Conservation (phyloP, 2,113 vertebrate species). For the Kryptolebias marmoratus region DNA sequence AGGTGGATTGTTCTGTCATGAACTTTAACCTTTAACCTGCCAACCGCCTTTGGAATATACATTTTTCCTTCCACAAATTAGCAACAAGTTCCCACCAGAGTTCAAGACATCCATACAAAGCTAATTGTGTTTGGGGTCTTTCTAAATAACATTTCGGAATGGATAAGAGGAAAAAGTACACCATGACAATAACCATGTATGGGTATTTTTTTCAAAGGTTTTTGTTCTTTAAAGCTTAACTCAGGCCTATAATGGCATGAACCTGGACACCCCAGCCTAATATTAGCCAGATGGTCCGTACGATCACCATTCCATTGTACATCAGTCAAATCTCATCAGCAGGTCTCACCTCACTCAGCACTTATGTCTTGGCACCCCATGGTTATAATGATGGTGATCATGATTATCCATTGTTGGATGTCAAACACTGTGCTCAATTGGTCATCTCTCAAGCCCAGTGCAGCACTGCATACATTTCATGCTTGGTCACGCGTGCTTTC, state of each 20-base stretch:
- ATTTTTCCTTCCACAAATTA: too few species aligned
- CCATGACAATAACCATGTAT: neutral
- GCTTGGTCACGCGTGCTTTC: constrained; percentile 31
- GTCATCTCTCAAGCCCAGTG: constrained; percentile 15
- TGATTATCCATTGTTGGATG: constrained; percentile 1
- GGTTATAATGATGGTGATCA: constrained; percentile 3
- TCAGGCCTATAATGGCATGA: neutral
- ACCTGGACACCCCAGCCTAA: neutral
- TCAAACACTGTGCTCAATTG: constrained; percentile 21
- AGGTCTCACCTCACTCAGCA: neutral
- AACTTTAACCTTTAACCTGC: too few species aligned
- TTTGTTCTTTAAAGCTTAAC: neutral
- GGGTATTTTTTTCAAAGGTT: neutral
- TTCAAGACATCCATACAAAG: too few species aligned
- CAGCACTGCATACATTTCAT: constrained; percentile 38
- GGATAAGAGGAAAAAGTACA: neutral
- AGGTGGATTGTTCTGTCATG: too few species aligned
- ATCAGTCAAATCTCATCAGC: constrained; percentile 4
- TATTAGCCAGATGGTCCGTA: neutral
- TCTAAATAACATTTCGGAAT: neutral
- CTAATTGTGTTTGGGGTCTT: too few species aligned
- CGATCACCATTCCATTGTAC: neutral
- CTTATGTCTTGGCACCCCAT: neutral
- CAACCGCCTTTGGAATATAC: too few species aligned
- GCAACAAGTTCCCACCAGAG: too few species aligned